These are phyloP conservation scores for Aphelenchoides fujianensis DNA, from an alignment of 1,140 invertebrate genomes.

Conservation along the genomic window DNA sequence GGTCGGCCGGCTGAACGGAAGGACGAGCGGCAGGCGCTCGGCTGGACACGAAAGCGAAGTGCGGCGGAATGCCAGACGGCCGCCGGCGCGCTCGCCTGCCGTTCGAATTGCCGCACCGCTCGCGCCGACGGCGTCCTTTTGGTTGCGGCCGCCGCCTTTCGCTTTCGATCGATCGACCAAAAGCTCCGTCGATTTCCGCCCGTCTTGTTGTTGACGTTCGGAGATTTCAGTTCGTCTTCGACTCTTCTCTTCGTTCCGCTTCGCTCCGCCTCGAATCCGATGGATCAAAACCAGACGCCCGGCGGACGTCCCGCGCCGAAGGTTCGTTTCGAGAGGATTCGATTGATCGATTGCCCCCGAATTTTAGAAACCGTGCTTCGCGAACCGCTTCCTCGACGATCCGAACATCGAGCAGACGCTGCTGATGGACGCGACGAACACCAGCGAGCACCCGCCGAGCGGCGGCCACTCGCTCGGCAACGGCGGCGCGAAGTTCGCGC, in stretches of 20 bases:
- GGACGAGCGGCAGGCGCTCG: no score
- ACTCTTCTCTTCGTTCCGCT: no score
- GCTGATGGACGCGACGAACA: background rate
- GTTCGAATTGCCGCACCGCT: no score
- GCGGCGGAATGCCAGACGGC: background rate
- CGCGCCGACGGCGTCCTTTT: no score
- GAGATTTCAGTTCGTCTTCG: background rate
- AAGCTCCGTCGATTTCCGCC: background rate
- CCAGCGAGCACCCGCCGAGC: background rate
- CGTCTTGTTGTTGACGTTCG: background rate
- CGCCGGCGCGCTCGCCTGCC: no score
- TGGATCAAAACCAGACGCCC: constrained; percentile 6
- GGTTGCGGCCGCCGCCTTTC: no score
- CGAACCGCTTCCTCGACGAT: background rate
- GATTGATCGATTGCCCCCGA: background rate
- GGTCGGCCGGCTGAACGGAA: no score
- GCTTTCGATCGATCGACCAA: no score
- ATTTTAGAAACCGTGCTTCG: background rate
- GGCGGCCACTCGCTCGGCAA: background rate
- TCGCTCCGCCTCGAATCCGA: background rate
- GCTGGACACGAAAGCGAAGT: no score
- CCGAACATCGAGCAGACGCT: background rate
- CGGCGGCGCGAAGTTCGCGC: background rate
- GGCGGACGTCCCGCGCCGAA: constrained; percentile 8
- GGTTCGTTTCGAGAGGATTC: background rate